Base-by-base conservation (phyloP, 2,888 invertebrate genomes). In the Laspeyria flexula region DNA sequence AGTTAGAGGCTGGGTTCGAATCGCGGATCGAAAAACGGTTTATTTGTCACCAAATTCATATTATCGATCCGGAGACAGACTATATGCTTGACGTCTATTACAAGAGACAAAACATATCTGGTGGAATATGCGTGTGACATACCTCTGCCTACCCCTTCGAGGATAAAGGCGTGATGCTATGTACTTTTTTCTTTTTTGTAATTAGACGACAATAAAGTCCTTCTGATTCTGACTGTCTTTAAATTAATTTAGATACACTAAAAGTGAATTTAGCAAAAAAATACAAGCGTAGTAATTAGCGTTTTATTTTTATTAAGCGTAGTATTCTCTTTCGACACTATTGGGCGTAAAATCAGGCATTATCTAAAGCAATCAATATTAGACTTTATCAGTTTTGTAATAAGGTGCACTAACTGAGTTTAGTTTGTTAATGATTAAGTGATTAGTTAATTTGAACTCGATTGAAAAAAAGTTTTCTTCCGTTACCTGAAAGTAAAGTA, bases 331-430 rank as follows among this genome's bases (percentile, higher is more conserved):
- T 47, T 47, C 49, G 40, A 34, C 23, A 38, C 40, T 12, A 3
- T 45, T 52, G 9, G 41, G 34, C 58, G 63, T 53, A 55, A 58
- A 53, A 65, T 62, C 27, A 5, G n/a, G 12, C 30, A 21, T 42
- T 37, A 11, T 34, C 0, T 37, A 15, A 43, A 9, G 6, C 18
- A 21, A 30, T 30, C 16, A 0, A 59, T 31, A 47, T 29, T 40
- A 35, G 7, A 16, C 38, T 33, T 47, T 25, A 25, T 4, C 7
- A 6, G 1, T 25, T 6, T 25, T 1, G 1, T 25, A 25, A 1
- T 25, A 25, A 7, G 7, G 25, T 25, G 3, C 25, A 25, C 7
- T 25, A 1, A 7, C 1, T 25, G 7, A 7, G 25, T 7, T 7
- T 25, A 7, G 9, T 25, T 7, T 3, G 3, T 25, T 25, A 7